Evolutionary conservation across 2,113 vertebrate species (phyloP), one percentile per base, ranked within the genome.

Genomic region (Bolborhynchus lineola): DNA sequence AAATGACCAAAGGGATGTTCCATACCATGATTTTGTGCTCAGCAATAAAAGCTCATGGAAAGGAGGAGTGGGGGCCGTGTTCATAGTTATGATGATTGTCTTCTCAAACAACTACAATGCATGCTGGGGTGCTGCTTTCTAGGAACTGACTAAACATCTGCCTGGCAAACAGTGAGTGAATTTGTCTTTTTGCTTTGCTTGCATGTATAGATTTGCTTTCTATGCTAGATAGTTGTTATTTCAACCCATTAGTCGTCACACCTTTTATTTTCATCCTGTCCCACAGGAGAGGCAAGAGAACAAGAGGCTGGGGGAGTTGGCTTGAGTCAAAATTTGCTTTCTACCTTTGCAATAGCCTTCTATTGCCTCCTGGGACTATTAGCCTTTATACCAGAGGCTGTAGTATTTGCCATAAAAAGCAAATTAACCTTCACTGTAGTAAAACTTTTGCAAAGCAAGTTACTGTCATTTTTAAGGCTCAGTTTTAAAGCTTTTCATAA

Each of bases 301-400:
- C 0, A 0, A 55, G 46, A 74, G 35, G 35, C 46, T 55, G 18
- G 4, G 26, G 9, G 14, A 3, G 7, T 42, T 84, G 41, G 8
- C 47, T 64, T 37, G 28, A 44, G 20, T 44, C 5, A 69, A 63
- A 75, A 50, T 6, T 84, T 68, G 23, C 10, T 52, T 59, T 16
- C 28, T 1, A 0, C 11, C 5, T 17, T 46, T 3, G 8, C 29
- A 60, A 1, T 6, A 42, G 25, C 14, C 5, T 74, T 52, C 39
- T 35, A 35, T 82, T 71, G 24, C 18, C 18, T 77, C 28, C 29
- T 59, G 37, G 53, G 14, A 59, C 26, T 47, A 4, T 35, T 59
- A 49, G 13, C 15, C 24, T 57, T 69, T 69, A 35, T 26, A 69
- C 10, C 13, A 47, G 41, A 84, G 35, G 47, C 26, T 33, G 15